Evolutionary conservation across 1,140 invertebrate genomes (phyloP).

Genomic region (Penaeus chinensis): DNA sequence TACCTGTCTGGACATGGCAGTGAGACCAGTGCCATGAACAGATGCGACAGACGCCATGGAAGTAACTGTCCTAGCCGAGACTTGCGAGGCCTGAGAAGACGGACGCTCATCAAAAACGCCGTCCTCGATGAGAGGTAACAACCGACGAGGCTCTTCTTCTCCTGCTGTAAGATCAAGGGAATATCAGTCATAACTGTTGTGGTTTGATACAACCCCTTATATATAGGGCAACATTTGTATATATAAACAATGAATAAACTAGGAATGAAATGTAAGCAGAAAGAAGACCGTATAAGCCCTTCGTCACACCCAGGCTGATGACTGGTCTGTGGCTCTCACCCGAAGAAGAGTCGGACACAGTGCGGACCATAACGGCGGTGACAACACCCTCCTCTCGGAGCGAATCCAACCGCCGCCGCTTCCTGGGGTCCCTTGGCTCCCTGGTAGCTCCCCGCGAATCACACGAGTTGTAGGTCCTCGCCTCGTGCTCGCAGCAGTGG

Average conservation of each 20-base stretch:
- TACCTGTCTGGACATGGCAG: constrained; percentile 19
- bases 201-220: too few species aligned
- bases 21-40: constrained; percentile 33
- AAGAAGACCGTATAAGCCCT: too few species aligned
- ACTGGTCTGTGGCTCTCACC: constrained; percentile 5
- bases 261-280: too few species aligned
- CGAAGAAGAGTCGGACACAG: constrained; percentile 45
- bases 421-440: constrained; percentile 18
- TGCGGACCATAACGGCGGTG: constrained; percentile 51
- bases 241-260: too few species aligned
- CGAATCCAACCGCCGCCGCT: not conserved
- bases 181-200: not conserved
- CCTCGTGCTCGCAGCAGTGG: not conserved
- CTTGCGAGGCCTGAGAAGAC: constrained; percentile 44
- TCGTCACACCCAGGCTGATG: too few species aligned
- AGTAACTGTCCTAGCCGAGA: constrained; percentile 26
- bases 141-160: constrained; percentile 44
- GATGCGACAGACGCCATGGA: constrained; percentile 33
- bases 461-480: not conserved
- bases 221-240: too few species aligned
- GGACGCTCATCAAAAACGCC: constrained; percentile 54
- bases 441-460: not conserved
- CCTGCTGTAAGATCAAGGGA: constrained; percentile 2
- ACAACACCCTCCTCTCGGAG: constrained; percentile 46
- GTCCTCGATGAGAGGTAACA: constrained; percentile 52